Evolutionary conservation across 2,113 vertebrate species (phyloP).

Genomic region (Atlantisia rogersi): DNA sequence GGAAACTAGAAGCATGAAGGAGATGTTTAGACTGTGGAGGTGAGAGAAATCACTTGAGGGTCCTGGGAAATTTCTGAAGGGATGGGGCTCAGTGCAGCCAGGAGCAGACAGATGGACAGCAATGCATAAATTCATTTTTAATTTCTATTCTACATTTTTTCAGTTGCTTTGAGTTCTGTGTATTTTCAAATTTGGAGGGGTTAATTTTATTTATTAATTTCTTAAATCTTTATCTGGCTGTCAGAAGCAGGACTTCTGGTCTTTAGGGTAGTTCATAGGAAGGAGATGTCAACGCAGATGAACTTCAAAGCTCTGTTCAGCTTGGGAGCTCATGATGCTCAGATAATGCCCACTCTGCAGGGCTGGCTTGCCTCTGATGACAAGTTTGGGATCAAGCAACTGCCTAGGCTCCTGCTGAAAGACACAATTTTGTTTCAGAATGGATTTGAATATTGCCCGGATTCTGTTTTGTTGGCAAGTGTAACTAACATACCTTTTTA

Average conservation of each 20-base stretch:
- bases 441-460: background rate
- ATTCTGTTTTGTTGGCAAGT: background rate
- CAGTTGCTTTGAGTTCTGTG: background rate
- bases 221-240: background rate
- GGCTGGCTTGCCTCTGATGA: background rate
- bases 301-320: background rate
- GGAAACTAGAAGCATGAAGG: background rate
- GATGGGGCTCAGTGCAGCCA: background rate
- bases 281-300: background rate
- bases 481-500: background rate
- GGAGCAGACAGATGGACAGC: background rate
- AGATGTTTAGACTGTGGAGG: background rate
- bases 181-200: background rate
- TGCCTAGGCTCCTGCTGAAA: background rate
- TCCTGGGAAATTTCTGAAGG: background rate
- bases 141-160: background rate
- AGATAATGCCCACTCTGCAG: background rate
- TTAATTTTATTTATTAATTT: background rate
- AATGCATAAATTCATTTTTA: background rate
- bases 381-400: background rate
- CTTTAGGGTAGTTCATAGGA: background rate
- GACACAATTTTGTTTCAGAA: background rate
- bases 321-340: background rate
- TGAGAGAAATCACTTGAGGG: background rate
- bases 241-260: background rate